Percentiles rank a stretch among this genome's conserved stretches.
Conservation (phyloP, 2,888 invertebrate genomes). For the Ernsta delagoae region DNA sequence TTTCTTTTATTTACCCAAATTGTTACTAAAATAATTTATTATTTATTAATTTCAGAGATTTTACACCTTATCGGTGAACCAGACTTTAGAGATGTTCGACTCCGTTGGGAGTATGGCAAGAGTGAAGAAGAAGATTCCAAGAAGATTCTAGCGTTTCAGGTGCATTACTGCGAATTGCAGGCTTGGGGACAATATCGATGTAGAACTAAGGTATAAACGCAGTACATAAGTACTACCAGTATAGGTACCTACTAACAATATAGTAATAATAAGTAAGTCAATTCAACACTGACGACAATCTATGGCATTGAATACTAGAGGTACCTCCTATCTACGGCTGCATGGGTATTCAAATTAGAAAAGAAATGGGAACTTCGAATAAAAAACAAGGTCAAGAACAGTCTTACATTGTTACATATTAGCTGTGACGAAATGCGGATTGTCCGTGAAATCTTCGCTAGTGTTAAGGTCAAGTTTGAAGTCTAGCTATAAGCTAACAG, state of each 20-base stretch:
- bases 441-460: constrained; percentile 21
- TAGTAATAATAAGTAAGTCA: too few relatives aligned
- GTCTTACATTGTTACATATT: constrained; percentile 35
- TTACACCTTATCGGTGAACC: constrained; percentile 87
- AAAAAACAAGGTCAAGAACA: constrained; percentile 30
- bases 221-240: too few relatives aligned
- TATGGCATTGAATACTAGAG: too few relatives aligned
- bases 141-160: constrained; percentile 86
- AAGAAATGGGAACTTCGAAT: constrained; percentile 20
- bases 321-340: not conserved
- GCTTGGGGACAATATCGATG: constrained; percentile 92
- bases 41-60: constrained; percentile 74
- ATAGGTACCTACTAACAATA: too few relatives aligned
- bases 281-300: too few relatives aligned
- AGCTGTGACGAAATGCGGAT: constrained; percentile 33
- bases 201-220: constrained; percentile 87
- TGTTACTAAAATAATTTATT: too few relatives aligned
- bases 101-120: constrained; percentile 86
- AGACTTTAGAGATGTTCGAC: constrained; percentile 87
- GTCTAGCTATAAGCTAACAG: constrained; percentile 39
- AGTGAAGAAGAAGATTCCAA: constrained; percentile 64
- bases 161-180: constrained; percentile 92
- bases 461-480: constrained; percentile 17
- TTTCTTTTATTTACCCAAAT: too few relatives aligned
- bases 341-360: constrained; percentile 18